These are phyloP conservation scores for Torymus tubicola DNA, from an alignment of 2,888 invertebrate genomes.

Conservation along the genomic window DNA sequence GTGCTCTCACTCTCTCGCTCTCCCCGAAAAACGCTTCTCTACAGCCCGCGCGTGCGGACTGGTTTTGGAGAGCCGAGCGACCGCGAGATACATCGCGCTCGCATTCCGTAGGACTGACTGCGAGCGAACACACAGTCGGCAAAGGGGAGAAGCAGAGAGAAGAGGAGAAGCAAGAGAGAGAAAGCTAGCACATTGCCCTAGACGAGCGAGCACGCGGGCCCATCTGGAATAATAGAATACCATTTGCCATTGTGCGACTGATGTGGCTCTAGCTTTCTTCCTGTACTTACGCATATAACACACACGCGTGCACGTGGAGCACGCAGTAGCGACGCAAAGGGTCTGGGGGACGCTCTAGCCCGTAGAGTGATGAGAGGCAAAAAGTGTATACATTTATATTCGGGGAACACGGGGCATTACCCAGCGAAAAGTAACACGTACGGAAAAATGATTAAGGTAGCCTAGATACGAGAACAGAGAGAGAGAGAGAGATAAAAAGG, in stretches of 20 bases:
- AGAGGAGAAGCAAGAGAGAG: conserved; percentile 45
- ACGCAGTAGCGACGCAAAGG: not conserved
- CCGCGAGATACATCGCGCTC: conserved; percentile 52
- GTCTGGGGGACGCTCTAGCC: no score
- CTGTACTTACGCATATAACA: no score
- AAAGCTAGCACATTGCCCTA: conserved; percentile 26
- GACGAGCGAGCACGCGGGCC: conserved; percentile 64
- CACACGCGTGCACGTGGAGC: conserved; percentile 30
- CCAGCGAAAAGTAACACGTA: not conserved
- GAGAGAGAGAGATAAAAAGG: conserved; percentile 25
- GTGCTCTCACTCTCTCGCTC: no score
- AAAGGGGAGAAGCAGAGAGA: conserved; percentile 53
- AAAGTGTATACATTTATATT: conserved; percentile 30
- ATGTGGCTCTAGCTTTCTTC: conserved; percentile 4
- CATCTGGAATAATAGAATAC: conserved; percentile 76
- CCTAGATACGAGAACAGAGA: not conserved
- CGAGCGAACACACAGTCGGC: not conserved
- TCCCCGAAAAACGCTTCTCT: no score
- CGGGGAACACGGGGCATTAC: conserved; percentile 16
- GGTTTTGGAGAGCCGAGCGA: conserved; percentile 57
- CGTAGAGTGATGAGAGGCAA: conserved; percentile 1
- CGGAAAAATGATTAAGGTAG: conserved; percentile 29
- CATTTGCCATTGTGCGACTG: conserved; percentile 72
- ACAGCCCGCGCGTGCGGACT: not conserved
- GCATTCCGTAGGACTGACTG: conserved; percentile 66